Conservation (phyloP, 1,140 invertebrate species). For the Schlechtendalia chinensis region DNA sequence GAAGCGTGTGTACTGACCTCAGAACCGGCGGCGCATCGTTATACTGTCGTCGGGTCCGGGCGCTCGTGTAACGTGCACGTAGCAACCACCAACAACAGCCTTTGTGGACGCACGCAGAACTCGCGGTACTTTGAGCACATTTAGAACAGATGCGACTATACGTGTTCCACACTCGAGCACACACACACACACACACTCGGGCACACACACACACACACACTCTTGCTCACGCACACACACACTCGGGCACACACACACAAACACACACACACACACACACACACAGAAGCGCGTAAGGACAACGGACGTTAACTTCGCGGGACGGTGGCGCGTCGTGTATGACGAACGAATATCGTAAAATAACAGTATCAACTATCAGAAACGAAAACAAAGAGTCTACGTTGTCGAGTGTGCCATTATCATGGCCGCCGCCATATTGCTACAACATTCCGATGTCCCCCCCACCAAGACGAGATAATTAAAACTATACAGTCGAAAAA, state of each 20-base stretch:
- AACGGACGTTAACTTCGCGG: background rate
- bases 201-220: background rate
- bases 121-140: constrained; percentile 27
- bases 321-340: background rate
- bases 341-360: background rate
- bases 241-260: background rate
- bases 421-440: constrained; percentile 50
- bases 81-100: background rate
- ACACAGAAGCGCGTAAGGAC: too few species aligned
- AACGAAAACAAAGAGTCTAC: constrained; percentile 49
- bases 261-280: background rate
- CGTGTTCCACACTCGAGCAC: background rate
- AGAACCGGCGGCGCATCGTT: background rate
- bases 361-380: constrained; percentile 4
- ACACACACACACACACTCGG: background rate
- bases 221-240: too few species aligned
- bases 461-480: constrained; percentile 39
- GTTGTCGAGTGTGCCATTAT: constrained; percentile 49
- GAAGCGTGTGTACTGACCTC: constrained; percentile 27
- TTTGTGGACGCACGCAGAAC: constrained; percentile 1
- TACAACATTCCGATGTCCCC: constrained; percentile 49
- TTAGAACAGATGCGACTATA: constrained; percentile 7
- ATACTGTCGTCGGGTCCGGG: background rate
- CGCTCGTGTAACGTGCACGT: background rate
- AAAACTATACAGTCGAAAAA: constrained; percentile 49